A percentile compares a stretch with the other conserved stretches of the same genome.
These are phyloP conservation scores for Cinclus mexicanus DNA, from an alignment of 2,113 vertebrate genomes.

Conservation along the genomic window DNA sequence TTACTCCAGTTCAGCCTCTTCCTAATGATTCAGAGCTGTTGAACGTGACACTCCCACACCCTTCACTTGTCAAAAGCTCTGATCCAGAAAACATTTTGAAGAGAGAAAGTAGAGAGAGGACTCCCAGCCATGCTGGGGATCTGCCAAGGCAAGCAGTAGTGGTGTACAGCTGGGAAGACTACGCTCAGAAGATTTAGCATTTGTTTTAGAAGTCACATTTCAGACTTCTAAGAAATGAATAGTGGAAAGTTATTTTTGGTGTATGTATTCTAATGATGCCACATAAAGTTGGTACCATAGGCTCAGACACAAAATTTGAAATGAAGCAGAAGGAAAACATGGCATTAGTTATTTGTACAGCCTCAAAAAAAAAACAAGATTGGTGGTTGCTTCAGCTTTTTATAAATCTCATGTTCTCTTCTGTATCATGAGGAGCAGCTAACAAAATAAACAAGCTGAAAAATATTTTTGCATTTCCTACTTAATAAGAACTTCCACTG, in stretches of 20 bases:
- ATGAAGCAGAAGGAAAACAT: background rate
- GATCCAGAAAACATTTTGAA: background rate
- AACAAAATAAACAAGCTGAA: conserved; percentile 14
- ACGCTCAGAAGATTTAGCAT: background rate
- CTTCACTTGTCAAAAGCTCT: conserved; percentile 19
- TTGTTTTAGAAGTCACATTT: background rate
- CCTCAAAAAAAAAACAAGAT: background rate
- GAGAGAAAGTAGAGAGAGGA: background rate
- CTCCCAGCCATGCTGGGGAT: background rate
- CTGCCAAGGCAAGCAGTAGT: background rate
- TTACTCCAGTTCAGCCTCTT: background rate
- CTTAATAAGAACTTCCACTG: background rate
- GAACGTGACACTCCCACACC: background rate
- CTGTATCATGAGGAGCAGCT: background rate
- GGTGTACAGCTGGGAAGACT: background rate
- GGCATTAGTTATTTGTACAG: background rate
- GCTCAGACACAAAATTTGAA: background rate
- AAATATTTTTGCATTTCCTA: background rate
- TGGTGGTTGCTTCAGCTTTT: background rate
- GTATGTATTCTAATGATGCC: background rate
- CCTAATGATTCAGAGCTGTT: background rate
- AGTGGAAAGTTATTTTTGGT: conserved; percentile 17
- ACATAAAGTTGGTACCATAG: background rate
- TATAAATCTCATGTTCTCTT: background rate
- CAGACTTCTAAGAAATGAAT: conserved; percentile 22